A percentile compares a stretch with the other conserved stretches of the same genome.
Conservation (phyloP, 2,888 invertebrate genomes). For the Scrobipalpa costella region DNA sequence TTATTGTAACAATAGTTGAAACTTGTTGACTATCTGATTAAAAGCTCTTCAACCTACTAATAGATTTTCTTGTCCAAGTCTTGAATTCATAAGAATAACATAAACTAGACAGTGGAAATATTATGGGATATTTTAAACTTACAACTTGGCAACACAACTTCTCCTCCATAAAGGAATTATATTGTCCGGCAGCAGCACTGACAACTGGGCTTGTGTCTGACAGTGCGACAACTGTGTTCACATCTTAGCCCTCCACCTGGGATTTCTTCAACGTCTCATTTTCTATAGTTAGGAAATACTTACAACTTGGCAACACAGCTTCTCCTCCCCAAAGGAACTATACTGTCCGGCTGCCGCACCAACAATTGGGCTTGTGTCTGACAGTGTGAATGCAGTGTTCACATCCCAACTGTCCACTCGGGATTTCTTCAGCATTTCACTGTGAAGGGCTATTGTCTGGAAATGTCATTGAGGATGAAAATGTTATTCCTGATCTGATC, state of each 20-base stretch:
- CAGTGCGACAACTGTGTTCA: slow-evolving; percentile 62
- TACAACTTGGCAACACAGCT: slow-evolving; percentile 66
- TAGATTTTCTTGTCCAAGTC: neutral
- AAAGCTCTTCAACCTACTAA: neutral
- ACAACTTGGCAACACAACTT: slow-evolving; percentile 68
- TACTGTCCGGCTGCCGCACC: slow-evolving; percentile 61
- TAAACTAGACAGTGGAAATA: neutral
- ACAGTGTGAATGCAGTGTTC: slow-evolving; percentile 60
- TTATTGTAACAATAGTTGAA: neutral
- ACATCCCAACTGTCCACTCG: slow-evolving; percentile 71
- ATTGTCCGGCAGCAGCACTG: slow-evolving; percentile 57
- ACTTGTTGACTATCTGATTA: neutral
- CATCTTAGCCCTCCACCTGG: slow-evolving; percentile 68
- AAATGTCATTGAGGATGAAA: slow-evolving; percentile 28
- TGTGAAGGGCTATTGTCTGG: slow-evolving; percentile 72
- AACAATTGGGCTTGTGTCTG: slow-evolving; percentile 68
- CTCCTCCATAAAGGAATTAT: slow-evolving; percentile 63
- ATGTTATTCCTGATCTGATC: no score
- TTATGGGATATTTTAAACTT: slow-evolving; percentile 38
- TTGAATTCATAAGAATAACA: neutral
- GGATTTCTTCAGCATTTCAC: slow-evolving; percentile 71
- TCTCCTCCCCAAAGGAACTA: slow-evolving; percentile 64
- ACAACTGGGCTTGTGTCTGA: slow-evolving; percentile 69
- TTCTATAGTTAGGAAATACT: no score
- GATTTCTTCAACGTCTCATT: slow-evolving; percentile 73